phyloP scores from a whole-genome alignment of 2,113 vertebrate genomes.

The Neolamprologus caudopunctatus region DNA sequence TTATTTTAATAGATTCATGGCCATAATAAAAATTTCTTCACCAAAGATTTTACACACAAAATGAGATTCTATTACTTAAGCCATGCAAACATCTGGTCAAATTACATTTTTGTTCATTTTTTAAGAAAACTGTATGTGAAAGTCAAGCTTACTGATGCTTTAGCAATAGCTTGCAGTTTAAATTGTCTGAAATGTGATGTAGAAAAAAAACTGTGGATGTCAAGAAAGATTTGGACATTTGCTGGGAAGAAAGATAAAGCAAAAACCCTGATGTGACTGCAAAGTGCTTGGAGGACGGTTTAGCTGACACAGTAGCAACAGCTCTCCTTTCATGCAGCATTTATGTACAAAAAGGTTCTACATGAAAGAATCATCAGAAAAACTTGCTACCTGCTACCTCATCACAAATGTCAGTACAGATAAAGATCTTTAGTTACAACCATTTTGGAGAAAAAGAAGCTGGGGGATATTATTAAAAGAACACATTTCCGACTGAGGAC shows the following conservation, averaged over 20 bases:
- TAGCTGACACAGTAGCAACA: neutral
- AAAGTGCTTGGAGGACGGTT: neutral
- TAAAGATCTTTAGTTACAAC: neutral
- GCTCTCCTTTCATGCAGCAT: neutral
- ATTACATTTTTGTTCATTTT: neutral
- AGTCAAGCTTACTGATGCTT: neutral
- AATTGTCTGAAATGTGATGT: neutral
- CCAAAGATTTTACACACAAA: neutral
- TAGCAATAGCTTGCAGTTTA: neutral
- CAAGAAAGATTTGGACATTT: neutral
- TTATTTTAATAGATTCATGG: neutral
- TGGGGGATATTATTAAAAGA: neutral
- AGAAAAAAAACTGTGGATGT: neutral
- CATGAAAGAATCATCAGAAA: neutral
- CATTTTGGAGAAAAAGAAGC: neutral
- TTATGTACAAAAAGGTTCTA: neutral
- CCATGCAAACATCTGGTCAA: neutral
- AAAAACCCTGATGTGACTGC: neutral
- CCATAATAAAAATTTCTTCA: neutral
- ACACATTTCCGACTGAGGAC: neutral
- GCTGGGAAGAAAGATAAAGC: neutral
- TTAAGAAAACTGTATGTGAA: neutral
- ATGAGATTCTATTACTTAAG: neutral
- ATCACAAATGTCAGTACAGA: neutral
- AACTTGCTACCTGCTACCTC: neutral